Percentiles rank a stretch among this genome's conserved stretches.
Conservation (phyloP, 2,888 invertebrate species). For the Vanessa cardui region DNA sequence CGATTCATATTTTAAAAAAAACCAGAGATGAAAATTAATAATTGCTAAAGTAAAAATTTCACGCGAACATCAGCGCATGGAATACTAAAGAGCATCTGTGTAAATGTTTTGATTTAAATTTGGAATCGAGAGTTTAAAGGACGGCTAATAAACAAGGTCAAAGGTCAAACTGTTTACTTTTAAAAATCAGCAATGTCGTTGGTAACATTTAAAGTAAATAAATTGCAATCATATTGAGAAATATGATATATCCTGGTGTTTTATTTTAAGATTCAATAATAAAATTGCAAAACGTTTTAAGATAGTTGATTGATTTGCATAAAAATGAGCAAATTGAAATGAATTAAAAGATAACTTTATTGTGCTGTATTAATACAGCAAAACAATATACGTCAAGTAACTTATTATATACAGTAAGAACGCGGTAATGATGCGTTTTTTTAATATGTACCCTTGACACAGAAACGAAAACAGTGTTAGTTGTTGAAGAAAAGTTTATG, state of each 20-base stretch:
- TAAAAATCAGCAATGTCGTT: too few species aligned
- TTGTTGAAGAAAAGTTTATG: conserved; percentile 19
- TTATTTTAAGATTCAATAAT: background rate
- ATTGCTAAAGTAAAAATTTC: background rate
- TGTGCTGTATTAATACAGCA: too few species aligned
- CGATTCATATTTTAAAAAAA: background rate
- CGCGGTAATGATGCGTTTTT: background rate
- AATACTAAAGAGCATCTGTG: conserved; percentile 9
- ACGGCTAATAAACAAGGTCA: conserved; percentile 7
- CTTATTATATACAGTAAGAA: too few species aligned
- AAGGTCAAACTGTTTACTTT: conserved; percentile 8
- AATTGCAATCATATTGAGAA: too few species aligned
- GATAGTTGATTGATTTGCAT: conserved; percentile 5
- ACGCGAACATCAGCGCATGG: conserved; percentile 2
- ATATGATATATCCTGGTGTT: background rate
- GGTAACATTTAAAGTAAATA: too few species aligned
- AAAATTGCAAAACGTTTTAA: background rate
- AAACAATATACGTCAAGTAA: too few species aligned
- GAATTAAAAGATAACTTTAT: background rate
- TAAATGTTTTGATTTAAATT: conserved; percentile 17
- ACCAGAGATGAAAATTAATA: background rate
- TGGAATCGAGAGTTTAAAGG: conserved; percentile 4
- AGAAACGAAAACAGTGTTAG: conserved; percentile 11
- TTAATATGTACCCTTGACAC: conserved; percentile 21
- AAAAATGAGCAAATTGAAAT: background rate